Evolutionary conservation across 2,113 vertebrate species (phyloP), one percentile per base, ranked within the genome.

Genomic region (Apaloderma vittatum): DNA sequence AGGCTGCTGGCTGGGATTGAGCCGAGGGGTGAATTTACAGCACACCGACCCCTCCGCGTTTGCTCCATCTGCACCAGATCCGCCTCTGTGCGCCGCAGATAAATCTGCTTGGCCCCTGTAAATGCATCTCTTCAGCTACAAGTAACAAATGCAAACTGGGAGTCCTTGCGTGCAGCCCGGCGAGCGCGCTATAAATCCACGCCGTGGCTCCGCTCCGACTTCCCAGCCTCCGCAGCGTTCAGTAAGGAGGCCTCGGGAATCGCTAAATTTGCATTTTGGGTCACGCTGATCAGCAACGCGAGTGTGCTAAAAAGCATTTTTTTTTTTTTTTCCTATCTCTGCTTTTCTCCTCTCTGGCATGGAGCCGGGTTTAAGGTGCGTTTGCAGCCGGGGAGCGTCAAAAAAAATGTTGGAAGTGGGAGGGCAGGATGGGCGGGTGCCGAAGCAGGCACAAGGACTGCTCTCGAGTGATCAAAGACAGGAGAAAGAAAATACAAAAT

Each of bases 111-210:
- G 32, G 49, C 72, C 24, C 63, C 1, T 34, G 12, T 12, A 43
- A 49, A 7, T 26, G 57, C 55, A 3, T 26, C 26, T 34, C 55
- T 22, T 21, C 34, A 55, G 55, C 29, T 22, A 6, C 55, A 26
- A 24, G 62, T 34, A 15, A 55, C 20, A 17, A 18, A 55, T 12
- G 78, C 54, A 19, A 26, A 16, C 43, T 1, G 32, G 2, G 27
- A 34, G 54, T 17, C n/a, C 71, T 68, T 19, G 3, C 6, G 6
- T 29, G 10, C 40, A 21, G 46, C 49, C 40, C 6, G 7, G 37
- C 12, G 9, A 75, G n/a, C 0, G 46, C 23, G 0, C 62, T 12
- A 3, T 37, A 15, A 83, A 76, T 62, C 23, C 57, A 16, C 6
- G 5, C 34, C 6, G 2, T 32, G 30, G 12, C 71, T 55, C 23